These are phyloP conservation scores for Neoarius graeffei DNA, from an alignment of 2,113 vertebrate genomes.

Conservation along the genomic window DNA sequence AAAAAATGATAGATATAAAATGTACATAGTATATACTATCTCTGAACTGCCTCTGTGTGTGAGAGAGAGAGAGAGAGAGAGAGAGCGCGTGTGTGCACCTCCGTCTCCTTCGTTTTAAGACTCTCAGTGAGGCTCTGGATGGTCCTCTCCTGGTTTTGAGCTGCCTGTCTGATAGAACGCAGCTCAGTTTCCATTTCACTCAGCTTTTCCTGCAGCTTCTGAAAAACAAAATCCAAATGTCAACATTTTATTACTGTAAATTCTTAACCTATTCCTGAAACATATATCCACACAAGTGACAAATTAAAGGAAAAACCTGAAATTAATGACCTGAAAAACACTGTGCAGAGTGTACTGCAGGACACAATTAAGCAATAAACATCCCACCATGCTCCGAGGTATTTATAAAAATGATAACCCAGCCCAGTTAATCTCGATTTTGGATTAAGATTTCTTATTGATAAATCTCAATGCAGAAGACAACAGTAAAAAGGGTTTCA, in stretches of 20 bases:
- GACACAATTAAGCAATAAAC: background rate
- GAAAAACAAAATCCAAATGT: slow-evolving; percentile 13
- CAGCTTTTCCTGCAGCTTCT: slow-evolving; percentile 91
- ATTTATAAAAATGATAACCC: background rate
- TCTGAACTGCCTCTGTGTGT: too few species aligned
- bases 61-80: too few species aligned
- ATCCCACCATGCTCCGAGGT: background rate
- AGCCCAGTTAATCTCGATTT: background rate
- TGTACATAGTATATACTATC: too few species aligned
- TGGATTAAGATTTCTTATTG: background rate
- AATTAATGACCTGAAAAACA: background rate
- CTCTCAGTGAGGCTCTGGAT: slow-evolving; percentile 84
- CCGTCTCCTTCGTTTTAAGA: slow-evolving; percentile 82
- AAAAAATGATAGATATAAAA: too few species aligned
- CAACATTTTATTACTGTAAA: background rate
- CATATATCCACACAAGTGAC: background rate
- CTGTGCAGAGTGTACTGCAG: background rate
- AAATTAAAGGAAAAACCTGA: background rate
- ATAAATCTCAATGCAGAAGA: background rate
- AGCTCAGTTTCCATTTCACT: slow-evolving; percentile 85
- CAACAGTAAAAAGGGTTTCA: background rate
- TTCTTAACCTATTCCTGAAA: background rate
- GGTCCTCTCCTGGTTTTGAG: slow-evolving; percentile 80
- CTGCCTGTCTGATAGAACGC: slow-evolving; percentile 77
- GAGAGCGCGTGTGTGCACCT: slow-evolving; percentile 71